Percentiles rank a stretch among this genome's conserved stretches.
phyloP scores from a whole-genome alignment of 2,888 invertebrate species.

The Arge pagana region DNA sequence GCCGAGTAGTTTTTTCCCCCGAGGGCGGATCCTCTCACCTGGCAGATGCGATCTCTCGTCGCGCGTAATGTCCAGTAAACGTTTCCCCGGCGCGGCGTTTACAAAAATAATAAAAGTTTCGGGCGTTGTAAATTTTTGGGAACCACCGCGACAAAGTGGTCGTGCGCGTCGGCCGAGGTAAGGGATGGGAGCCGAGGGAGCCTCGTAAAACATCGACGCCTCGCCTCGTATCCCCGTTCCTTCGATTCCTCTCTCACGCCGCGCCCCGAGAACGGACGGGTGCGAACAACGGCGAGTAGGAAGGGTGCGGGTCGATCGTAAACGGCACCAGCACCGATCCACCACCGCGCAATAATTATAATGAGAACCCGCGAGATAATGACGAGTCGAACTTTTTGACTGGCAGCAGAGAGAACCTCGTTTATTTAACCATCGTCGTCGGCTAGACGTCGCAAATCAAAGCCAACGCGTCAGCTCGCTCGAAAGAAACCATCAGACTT shows the following conservation, averaged over 20 bases:
- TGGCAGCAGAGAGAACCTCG: conserved; percentile 21
- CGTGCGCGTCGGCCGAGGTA: too few species aligned
- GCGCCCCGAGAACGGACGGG: conserved; percentile 9
- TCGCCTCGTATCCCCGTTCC: conserved; percentile 7
- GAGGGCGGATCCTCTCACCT: too few species aligned
- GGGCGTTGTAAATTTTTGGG: too few species aligned
- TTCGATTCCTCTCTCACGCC: neutral
- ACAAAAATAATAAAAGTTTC: too few species aligned
- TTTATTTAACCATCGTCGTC: conserved; percentile 35
- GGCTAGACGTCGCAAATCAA: conserved; percentile 39
- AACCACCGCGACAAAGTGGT: too few species aligned
- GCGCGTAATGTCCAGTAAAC: too few species aligned
- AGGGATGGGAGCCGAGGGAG: too few species aligned
- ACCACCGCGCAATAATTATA: conserved; percentile 56
- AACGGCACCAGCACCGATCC: conserved; percentile 46
- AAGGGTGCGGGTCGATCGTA: conserved; percentile 28
- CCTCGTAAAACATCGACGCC: conserved; percentile 17
- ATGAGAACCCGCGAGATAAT: conserved; percentile 44
- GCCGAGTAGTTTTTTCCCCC: too few species aligned
- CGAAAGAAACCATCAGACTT: too few species aligned
- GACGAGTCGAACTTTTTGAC: conserved; percentile 24
- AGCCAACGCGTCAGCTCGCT: too few species aligned
- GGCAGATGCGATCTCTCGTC: too few species aligned
- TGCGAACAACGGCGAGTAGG: conserved; percentile 16
- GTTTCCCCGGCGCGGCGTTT: too few species aligned